These are phyloP conservation scores for Rissa tridactyla DNA, from an alignment of 2,113 vertebrate species.

Conservation along the genomic window DNA sequence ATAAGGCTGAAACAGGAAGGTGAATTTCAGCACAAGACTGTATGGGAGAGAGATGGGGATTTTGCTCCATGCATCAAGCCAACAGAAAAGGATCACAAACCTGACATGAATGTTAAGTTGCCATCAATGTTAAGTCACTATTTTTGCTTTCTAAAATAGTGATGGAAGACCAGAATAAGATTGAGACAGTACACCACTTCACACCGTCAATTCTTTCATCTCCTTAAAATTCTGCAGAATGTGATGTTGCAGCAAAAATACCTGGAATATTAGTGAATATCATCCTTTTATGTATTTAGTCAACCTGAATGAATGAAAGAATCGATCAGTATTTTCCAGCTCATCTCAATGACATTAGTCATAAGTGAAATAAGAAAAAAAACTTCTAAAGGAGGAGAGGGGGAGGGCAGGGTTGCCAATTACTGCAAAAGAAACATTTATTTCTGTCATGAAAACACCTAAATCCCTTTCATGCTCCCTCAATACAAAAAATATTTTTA, in stretches of 20 bases:
- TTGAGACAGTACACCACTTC: not conserved
- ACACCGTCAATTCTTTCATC: not conserved
- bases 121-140: not conserved
- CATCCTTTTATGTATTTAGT: not conserved
- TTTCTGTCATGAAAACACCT: not conserved
- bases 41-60: not conserved
- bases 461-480: not conserved
- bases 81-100: not conserved
- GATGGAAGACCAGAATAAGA: not conserved
- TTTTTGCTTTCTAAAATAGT: not conserved
- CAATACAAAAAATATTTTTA: not conserved
- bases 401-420: not conserved
- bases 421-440: not conserved
- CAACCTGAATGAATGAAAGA: not conserved
- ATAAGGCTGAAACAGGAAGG: not conserved
- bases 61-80: not conserved
- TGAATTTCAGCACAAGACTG: not conserved
- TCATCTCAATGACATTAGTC: not conserved
- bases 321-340: not conserved
- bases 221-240: not conserved
- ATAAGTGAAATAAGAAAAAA: not conserved
- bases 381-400: fast-evolving
- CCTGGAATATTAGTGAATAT: not conserved
- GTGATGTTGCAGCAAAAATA: not conserved
- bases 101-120: not conserved